Evolutionary conservation across 2,797 vertebrate genomes (phyloP).

Genomic region (Enteromius thamalakanensis): DNA sequence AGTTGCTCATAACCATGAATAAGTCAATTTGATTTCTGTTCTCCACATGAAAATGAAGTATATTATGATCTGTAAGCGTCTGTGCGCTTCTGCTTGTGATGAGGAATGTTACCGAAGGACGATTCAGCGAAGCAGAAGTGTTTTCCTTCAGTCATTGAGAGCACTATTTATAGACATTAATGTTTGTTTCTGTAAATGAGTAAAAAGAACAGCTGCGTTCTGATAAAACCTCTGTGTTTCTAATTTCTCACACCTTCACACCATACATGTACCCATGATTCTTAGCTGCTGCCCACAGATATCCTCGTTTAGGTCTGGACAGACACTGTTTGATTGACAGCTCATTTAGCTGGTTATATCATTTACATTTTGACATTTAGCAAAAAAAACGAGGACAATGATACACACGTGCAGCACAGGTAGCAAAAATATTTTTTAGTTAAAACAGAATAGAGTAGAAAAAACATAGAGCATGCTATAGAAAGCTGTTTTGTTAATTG

Average conservation of each 20-base stretch:
- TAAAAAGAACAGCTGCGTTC: background rate
- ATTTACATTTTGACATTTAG: no score
- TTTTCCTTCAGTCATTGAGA: background rate
- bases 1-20: background rate
- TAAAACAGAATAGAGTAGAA: no score
- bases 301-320: background rate
- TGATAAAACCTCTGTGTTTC: background rate
- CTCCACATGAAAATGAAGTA: background rate
- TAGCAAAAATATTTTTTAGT: no score
- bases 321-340: background rate
- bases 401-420: no score
- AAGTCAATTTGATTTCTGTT: background rate
- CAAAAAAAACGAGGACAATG: no score
- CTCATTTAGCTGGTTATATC: background rate
- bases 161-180: slow-evolving; percentile 9
- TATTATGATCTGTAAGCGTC: background rate
- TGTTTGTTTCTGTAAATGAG: background rate
- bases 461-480: no score
- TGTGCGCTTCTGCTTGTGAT: background rate
- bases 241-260: background rate
- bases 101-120: background rate
- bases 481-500: no score
- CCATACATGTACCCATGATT: background rate
- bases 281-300: background rate
- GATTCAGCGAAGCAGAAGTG: background rate